Conservation (phyloP, 2,888 invertebrate genomes). For the Crocallis elinguaria region DNA sequence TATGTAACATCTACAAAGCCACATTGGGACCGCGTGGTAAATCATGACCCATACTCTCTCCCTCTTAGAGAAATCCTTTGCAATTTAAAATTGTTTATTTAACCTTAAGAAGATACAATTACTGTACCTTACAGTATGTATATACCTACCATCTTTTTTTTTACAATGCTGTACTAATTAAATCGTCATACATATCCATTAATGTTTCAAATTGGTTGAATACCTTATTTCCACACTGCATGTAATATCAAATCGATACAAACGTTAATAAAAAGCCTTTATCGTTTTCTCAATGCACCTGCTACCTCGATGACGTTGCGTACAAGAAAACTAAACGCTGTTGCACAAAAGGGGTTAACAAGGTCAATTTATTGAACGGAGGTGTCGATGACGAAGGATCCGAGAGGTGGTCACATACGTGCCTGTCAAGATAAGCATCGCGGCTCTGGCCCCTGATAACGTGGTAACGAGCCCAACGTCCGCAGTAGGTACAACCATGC, state of each 20-base stretch:
- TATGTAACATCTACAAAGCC: too few relatives aligned
- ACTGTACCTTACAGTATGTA: too few relatives aligned
- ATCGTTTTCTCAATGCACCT: slow-evolving; percentile 26
- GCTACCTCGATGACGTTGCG: slow-evolving; percentile 28
- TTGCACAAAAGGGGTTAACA: slow-evolving; percentile 60
- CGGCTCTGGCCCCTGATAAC: slow-evolving; percentile 63
- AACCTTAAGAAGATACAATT: too few relatives aligned
- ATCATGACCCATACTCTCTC: too few relatives aligned
- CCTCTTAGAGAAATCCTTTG: too few relatives aligned
- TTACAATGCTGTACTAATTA: too few relatives aligned
- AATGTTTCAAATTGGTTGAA: too few relatives aligned
- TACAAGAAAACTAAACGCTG: slow-evolving; percentile 41
- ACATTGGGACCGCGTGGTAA: too few relatives aligned
- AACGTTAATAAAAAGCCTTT: neutral
- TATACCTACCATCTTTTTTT: too few relatives aligned
- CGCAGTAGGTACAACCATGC: slow-evolving; percentile 54
- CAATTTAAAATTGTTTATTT: too few relatives aligned
- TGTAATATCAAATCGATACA: neutral
- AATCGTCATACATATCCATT: too few relatives aligned
- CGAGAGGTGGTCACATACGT: slow-evolving; percentile 69
- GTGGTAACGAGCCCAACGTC: slow-evolving; percentile 72
- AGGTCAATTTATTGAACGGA: slow-evolving; percentile 68
- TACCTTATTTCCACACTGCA: too few relatives aligned
- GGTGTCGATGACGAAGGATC: slow-evolving; percentile 70
- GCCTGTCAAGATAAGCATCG: slow-evolving; percentile 76